phyloP scores from a whole-genome alignment of 2,888 invertebrate species.

The Pandemis corylana region DNA sequence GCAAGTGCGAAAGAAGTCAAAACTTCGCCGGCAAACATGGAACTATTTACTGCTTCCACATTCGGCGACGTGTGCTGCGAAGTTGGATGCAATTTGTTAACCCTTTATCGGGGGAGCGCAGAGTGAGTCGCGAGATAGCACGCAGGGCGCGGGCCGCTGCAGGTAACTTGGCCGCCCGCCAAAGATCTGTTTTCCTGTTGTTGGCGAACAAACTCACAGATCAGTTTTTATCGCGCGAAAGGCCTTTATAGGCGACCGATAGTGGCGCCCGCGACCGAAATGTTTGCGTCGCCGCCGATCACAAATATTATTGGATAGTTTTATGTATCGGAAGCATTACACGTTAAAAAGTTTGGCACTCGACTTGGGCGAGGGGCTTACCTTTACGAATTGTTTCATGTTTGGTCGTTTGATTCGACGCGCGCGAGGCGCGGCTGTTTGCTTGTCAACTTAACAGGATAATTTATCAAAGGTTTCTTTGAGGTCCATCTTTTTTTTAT shows the following conservation, averaged over 20 bases:
- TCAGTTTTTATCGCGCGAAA: constrained; percentile 85
- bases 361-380: constrained; percentile 46
- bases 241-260: constrained; percentile 84
- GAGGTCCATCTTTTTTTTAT: constrained; percentile 66
- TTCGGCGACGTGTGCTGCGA: constrained; percentile 76
- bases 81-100: constrained; percentile 81
- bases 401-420: constrained; percentile 33
- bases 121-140: constrained; percentile 53
- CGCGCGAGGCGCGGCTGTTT: constrained; percentile 52
- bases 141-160: constrained; percentile 50
- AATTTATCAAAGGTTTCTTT: constrained; percentile 79
- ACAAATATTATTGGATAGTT: constrained; percentile 82
- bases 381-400: constrained; percentile 39
- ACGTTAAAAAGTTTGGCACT: constrained; percentile 81
- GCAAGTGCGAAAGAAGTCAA: constrained; percentile 78
- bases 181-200: constrained; percentile 84
- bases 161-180: constrained; percentile 81
- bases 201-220: constrained; percentile 82
- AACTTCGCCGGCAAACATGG: constrained; percentile 76
- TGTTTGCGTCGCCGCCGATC: constrained; percentile 77
- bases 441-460: constrained; percentile 69
- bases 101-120: constrained; percentile 71
- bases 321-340: constrained; percentile 84
- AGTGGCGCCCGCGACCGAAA: constrained; percentile 71
- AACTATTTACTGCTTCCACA: constrained; percentile 79